Base-by-base conservation (phyloP, 1,140 invertebrate genomes). In the Lutraria rhynchaena region DNA sequence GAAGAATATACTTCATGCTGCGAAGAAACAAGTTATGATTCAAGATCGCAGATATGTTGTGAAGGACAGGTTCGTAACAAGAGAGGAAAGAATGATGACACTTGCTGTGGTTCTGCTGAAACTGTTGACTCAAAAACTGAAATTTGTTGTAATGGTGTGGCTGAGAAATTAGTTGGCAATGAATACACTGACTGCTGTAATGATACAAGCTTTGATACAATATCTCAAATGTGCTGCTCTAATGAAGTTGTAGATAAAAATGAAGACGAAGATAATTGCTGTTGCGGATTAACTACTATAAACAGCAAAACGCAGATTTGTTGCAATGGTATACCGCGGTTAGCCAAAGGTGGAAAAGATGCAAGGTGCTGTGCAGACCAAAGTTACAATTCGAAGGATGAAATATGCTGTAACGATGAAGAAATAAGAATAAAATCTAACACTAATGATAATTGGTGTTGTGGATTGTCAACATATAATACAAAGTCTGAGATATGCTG, bases 1-100 rank as follows among this genome's bases (percentile, higher is more conserved):
- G 31, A 15, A 4, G 58, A 78, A 69, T 78, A 41, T 24, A 57
- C 58, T 24, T 57, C 63, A 1, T 78, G 75, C 53, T 78, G 75
- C 31, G 75, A 41, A 29, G 53, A 78, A 9, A 69, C 13, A 24
- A 78, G 58, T 55, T 55, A 55, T 27, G 27, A 61, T 37, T 61
- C 74, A 11, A 13, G 41, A 7, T 35, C 24, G 19, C 58, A 67
- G n/a, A 22, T 78, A 29, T 78, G 75, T 58, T 78, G 75, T 78
- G 75, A 78, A 24, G 61, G 51, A 27, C 7, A 37, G 11, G 33
- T 69, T 2, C 33, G 60, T n/a, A 29, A 41, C 1, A 78, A 78
- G 53, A 46, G 19, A 31, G 17, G 55, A 24, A 22, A 41, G 5
- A 69, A 69, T 46, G 75, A 78, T 69, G 49, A 67, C 22, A 17